A percentile compares a stretch with the other conserved stretches of the same genome.
Conservation (phyloP, 2,113 vertebrate species). For the Lasiurus cinereus region DNA sequence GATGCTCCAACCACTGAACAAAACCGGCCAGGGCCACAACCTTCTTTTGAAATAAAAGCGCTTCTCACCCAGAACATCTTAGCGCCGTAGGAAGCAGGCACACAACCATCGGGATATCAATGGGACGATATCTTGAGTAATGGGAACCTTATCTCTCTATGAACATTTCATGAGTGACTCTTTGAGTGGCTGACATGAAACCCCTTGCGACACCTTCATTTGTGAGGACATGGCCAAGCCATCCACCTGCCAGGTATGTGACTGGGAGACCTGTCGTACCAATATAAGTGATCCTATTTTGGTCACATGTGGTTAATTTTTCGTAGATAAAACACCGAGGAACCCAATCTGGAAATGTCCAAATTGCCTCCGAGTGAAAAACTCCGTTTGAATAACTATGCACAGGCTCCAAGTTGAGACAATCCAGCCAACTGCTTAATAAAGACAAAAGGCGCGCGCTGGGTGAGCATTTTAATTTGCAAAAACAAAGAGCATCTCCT, state of each 20-base stretch:
- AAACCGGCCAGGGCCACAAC: too few species aligned
- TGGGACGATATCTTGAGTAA: background rate
- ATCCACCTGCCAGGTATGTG: slow-evolving; percentile 38
- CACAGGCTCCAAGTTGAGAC: slow-evolving; percentile 69
- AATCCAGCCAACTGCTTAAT: slow-evolving; percentile 79
- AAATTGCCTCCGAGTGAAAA: slow-evolving; percentile 79
- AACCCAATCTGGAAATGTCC: slow-evolving; percentile 78
- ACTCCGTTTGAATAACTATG: slow-evolving; percentile 82
- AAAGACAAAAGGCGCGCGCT: slow-evolving; percentile 75
- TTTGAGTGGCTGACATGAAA: slow-evolving; percentile 25
- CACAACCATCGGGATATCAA: background rate
- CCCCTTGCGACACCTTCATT: slow-evolving; percentile 33
- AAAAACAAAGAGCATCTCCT: slow-evolving; percentile 78
- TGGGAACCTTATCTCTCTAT: background rate
- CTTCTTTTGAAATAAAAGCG: background rate
- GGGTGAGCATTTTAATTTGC: slow-evolving; percentile 80
- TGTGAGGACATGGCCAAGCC: slow-evolving; percentile 13
- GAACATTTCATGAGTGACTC: slow-evolving; percentile 63
- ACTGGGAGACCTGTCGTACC: slow-evolving; percentile 54
- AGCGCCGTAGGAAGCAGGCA: background rate
- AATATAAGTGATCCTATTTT: slow-evolving; percentile 68
- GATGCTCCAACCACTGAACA: too few species aligned
- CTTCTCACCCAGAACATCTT: slow-evolving; percentile 3
- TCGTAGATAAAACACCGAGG: slow-evolving; percentile 63
- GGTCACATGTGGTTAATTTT: slow-evolving; percentile 73